Evolutionary conservation across 1,140 invertebrate genomes (phyloP).

Genomic region (Papilio aristodemus): DNA sequence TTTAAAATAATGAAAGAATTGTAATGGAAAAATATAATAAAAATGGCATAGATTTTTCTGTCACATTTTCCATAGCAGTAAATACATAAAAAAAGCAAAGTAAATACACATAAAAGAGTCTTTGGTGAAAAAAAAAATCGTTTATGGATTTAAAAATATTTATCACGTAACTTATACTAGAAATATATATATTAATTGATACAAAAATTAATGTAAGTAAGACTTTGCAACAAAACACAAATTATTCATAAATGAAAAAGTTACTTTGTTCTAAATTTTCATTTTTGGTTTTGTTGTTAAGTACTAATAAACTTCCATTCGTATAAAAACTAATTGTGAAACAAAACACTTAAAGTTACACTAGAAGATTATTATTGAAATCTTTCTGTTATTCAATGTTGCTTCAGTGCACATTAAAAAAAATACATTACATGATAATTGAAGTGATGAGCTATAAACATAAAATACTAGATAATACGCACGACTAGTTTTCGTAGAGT

Average conservation of each 20-base stretch:
- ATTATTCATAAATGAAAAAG: slow-evolving; percentile 53
- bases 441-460: slow-evolving; percentile 38
- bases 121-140: slow-evolving; percentile 37
- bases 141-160: slow-evolving; percentile 40
- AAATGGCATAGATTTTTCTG: not conserved
- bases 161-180: slow-evolving; percentile 36
- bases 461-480: slow-evolving; percentile 48
- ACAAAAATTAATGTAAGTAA: slow-evolving; percentile 58
- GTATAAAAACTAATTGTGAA: slow-evolving; percentile 66
- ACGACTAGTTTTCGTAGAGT: slow-evolving; percentile 71
- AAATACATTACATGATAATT: slow-evolving; percentile 38
- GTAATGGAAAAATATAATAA: not conserved
- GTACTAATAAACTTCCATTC: slow-evolving; percentile 67
- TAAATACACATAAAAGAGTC: no score
- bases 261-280: slow-evolving; percentile 68
- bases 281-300: slow-evolving; percentile 73
- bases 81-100: slow-evolving; percentile 37
- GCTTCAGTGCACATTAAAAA: slow-evolving; percentile 30
- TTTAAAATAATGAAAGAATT: not conserved
- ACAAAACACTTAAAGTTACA: slow-evolving; percentile 46
- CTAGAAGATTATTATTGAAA: slow-evolving; percentile 36
- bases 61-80: slow-evolving; percentile 2
- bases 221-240: slow-evolving; percentile 59
- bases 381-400: slow-evolving; percentile 25
- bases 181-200: slow-evolving; percentile 64